phyloP scores from a whole-genome alignment of 92 coral and sea anemone species.

The Nematostella vectensis region DNA sequence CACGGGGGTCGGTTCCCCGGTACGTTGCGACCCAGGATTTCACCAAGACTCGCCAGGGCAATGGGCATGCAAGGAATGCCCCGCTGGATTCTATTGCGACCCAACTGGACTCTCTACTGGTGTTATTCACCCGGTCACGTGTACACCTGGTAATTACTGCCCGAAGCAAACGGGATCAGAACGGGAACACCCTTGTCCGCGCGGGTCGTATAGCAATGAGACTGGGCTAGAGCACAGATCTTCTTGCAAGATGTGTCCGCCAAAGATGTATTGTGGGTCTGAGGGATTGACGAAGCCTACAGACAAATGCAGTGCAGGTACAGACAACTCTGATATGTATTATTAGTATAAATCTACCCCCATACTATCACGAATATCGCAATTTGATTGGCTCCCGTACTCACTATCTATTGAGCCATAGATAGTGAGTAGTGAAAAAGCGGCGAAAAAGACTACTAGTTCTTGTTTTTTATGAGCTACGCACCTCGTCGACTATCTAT shows the following conservation, averaged over 20 bases:
- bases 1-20: constrained; percentile 63
- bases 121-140: constrained; percentile 67
- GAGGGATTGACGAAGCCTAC: constrained; percentile 64
- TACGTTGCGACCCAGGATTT: constrained; percentile 72
- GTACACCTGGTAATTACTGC: constrained; percentile 95
- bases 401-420: no score
- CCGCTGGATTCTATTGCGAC: constrained; percentile 75
- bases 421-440: no score
- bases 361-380: no score
- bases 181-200: constrained; percentile 73
- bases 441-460: no score
- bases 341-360: no score
- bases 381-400: no score
- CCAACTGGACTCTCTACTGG: constrained; percentile 58
- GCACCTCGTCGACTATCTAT: no score
- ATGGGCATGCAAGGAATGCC: constrained; percentile 65
- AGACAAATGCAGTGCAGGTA: constrained; percentile 72
- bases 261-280: constrained; percentile 74
- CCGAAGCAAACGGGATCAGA: constrained; percentile 77
- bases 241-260: constrained; percentile 68
- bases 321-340: no score
- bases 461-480: no score
- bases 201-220: constrained; percentile 81
- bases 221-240: constrained; percentile 39
- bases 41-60: constrained; percentile 88